phyloP scores from a whole-genome alignment of 2,797 vertebrate species.

The Pipistrellus pygmaeus region DNA sequence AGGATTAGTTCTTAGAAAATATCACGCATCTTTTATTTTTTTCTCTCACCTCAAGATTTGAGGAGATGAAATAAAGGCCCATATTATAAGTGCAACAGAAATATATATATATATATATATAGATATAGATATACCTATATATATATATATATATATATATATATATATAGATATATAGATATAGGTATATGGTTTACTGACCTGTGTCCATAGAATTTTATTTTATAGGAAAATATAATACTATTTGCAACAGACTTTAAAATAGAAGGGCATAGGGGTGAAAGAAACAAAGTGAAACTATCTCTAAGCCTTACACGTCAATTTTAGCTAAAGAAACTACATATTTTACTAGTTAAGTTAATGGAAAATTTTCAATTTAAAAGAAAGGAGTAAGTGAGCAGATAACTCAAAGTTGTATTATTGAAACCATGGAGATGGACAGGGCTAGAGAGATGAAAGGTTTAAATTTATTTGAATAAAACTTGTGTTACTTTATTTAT shows the following conservation, averaged over 20 bases:
- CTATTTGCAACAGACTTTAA: not conserved
- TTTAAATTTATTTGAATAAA: constrained; percentile 10
- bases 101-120: not conserved
- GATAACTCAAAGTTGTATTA: not conserved
- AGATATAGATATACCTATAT: not conserved
- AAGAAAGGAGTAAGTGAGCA: constrained; percentile 31
- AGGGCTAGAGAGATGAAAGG: not conserved
- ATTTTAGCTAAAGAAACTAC: constrained; percentile 4
- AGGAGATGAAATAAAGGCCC: constrained; percentile 10
- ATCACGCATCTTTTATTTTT: not conserved
- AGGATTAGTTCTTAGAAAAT: constrained; percentile 35
- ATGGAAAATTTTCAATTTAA: constrained; percentile 26
- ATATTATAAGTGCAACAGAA: not conserved
- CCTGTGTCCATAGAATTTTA: not conserved
- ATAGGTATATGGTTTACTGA: not conserved
- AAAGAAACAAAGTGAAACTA: constrained; percentile 37
- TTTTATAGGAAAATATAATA: not conserved
- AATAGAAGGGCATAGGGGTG: not conserved
- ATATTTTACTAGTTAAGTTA: not conserved
- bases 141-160: not conserved
- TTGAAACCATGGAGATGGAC: not conserved
- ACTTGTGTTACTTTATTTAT: not conserved
- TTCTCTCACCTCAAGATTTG: not conserved
- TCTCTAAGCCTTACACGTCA: not conserved
- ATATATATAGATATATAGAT: not conserved